Conservation (phyloP, 2,888 invertebrate genomes). For the Acleris sparsana region DNA sequence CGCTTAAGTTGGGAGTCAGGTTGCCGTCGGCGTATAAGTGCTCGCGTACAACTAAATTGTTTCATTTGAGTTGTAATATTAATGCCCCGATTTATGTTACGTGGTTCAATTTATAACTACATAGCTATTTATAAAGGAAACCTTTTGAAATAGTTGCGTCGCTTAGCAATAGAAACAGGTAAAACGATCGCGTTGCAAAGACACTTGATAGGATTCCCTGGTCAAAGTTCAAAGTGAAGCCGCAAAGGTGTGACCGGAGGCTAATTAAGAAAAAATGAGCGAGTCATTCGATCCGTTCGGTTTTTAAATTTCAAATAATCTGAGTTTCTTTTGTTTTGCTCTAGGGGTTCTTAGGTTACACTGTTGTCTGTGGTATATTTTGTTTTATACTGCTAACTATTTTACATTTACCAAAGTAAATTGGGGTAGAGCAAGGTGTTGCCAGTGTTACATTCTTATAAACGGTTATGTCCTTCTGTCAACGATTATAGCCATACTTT, state of each 20-base stretch:
- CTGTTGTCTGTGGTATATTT: neutral
- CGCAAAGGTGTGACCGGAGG: conserved; percentile 62
- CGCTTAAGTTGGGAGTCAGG: conserved; percentile 71
- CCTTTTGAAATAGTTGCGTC: conserved; percentile 60
- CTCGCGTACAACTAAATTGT: conserved; percentile 77
- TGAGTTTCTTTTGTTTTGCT: conserved; percentile 10
- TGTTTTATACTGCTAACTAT: neutral
- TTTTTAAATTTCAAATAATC: conserved; percentile 26
- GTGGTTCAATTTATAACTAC: conserved; percentile 49
- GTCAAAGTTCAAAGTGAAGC: conserved; percentile 77
- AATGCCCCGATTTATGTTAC: conserved; percentile 76
- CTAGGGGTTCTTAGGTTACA: neutral
- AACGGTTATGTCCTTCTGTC: conserved; percentile 45
- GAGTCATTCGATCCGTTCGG: conserved; percentile 53
- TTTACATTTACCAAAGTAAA: neutral
- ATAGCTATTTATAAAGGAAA: conserved; percentile 48
- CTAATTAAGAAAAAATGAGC: conserved; percentile 66
- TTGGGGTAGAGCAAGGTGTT: conserved; percentile 36
- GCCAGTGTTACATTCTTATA: conserved; percentile 39
- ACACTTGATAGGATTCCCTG: conserved; percentile 69
- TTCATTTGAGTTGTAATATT: conserved; percentile 81
- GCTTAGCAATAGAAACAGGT: conserved; percentile 50
- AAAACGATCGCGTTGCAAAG: conserved; percentile 65
- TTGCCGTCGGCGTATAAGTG: conserved; percentile 76
- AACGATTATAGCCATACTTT: conserved; percentile 48